Evolutionary conservation across 35 echinoderm and acorn worm species (phyloP).

Genomic region (Heliocidaris tuberculata): DNA sequence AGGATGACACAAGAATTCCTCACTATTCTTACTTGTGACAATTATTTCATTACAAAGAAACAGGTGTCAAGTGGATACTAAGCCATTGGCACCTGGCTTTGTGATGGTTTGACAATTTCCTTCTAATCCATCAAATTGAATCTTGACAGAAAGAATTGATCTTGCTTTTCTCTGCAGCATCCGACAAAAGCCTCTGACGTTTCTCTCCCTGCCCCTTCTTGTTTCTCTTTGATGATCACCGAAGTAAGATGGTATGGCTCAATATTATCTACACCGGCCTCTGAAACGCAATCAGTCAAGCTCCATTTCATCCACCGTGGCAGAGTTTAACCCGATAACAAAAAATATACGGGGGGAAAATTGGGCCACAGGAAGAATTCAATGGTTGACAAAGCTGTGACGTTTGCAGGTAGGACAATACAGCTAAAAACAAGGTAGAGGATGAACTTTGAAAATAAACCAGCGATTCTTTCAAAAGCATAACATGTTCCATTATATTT

Average conservation of each 20-base stretch:
- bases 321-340: not conserved
- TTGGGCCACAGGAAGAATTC: not conserved
- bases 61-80: not conserved
- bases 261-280: not conserved
- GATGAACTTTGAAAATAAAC: not conserved
- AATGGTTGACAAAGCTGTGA: not conserved
- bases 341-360: not conserved
- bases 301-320: not conserved
- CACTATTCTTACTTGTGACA: not conserved
- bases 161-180: not conserved
- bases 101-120: not conserved
- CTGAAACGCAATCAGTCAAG: conserved; percentile 1
- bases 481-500: not conserved
- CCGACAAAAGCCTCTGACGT: not conserved
- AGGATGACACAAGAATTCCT: not conserved
- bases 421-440: not conserved
- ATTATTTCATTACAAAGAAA: not conserved
- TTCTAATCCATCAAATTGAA: not conserved
- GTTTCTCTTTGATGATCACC: conserved; percentile 16
- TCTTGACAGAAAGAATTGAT: not conserved
- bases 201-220: not conserved
- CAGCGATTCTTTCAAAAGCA: not conserved
- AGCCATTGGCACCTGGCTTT: not conserved
- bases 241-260: not conserved
- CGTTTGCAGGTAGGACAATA: conserved; percentile 1